Percentiles rank a stretch among this genome's conserved stretches.
phyloP scores from a whole-genome alignment of 2,888 invertebrate species.

The Ethmia dodecea region DNA sequence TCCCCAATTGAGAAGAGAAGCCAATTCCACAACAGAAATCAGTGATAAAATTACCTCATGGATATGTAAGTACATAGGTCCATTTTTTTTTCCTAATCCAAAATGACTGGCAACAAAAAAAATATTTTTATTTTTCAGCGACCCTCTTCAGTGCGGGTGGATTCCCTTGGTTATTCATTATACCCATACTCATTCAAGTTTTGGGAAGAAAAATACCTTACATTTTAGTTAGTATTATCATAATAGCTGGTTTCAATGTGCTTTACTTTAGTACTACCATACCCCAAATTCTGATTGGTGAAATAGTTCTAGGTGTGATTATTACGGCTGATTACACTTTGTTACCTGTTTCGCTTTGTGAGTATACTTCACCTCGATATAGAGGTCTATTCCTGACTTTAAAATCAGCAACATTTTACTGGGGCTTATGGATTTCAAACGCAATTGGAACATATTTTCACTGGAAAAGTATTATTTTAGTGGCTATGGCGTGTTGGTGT shows the following conservation, averaged over 20 bases:
- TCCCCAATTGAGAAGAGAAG: constrained; percentile 19
- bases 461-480: constrained; percentile 17
- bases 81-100: not conserved
- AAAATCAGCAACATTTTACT: constrained; percentile 17
- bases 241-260: constrained; percentile 8
- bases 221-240: constrained; percentile 9
- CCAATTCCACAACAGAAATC: constrained; percentile 15
- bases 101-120: not conserved
- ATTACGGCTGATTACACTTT: constrained; percentile 9
- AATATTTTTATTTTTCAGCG: constrained; percentile 16
- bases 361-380: constrained; percentile 20
- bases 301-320: constrained; percentile 14
- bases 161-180: constrained; percentile 15
- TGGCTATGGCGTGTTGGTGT: constrained; percentile 14
- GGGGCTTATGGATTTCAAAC: constrained; percentile 21
- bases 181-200: constrained; percentile 14
- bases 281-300: constrained; percentile 17
- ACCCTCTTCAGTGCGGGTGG: constrained; percentile 17
- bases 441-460: constrained; percentile 19
- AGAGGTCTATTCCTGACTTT: constrained; percentile 19
- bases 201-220: constrained; percentile 19
- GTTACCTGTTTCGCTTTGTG: constrained; percentile 16
- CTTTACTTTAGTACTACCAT: constrained; percentile 18
- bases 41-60: constrained; percentile 21
- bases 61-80: constrained; percentile 19